phyloP scores from a whole-genome alignment of 2,113 vertebrate species.

The Loxodonta africana region DNA sequence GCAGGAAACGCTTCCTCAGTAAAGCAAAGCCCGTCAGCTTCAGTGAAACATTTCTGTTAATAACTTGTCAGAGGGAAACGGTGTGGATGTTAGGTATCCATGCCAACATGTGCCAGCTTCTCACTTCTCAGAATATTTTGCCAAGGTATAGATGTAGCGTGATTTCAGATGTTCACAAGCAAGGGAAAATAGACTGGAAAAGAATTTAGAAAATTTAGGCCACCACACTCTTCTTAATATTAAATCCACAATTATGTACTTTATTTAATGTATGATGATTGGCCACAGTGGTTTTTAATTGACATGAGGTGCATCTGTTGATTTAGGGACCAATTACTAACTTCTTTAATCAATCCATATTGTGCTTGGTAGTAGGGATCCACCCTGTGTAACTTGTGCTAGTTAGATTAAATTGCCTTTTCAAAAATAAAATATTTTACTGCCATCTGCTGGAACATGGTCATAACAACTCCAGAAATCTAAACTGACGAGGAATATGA shows the following conservation, averaged over 20 bases:
- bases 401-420: constrained; percentile 11
- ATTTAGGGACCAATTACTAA: constrained; percentile 39
- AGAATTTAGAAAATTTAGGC: constrained; percentile 43
- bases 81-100: constrained; percentile 80
- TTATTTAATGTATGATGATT: not conserved
- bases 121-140: constrained; percentile 83
- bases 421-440: constrained; percentile 69
- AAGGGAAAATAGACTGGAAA: constrained; percentile 69
- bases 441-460: constrained; percentile 73
- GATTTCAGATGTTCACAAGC: constrained; percentile 73
- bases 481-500: not conserved
- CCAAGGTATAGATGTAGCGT: constrained; percentile 82
- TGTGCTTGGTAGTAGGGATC: not conserved
- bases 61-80: constrained; percentile 83
- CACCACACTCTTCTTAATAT: constrained; percentile 39
- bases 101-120: constrained; percentile 82
- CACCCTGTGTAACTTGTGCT: not conserved
- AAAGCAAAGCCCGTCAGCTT: constrained; percentile 83
- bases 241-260: constrained; percentile 44
- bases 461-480: constrained; percentile 28
- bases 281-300: constrained; percentile 34
- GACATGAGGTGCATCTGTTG: not conserved
- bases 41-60: constrained; percentile 85
- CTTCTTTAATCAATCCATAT: not conserved
- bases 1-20: constrained; percentile 78